phyloP scores from a whole-genome alignment of 2,888 invertebrate species.

The Criorhina ranunculi region DNA sequence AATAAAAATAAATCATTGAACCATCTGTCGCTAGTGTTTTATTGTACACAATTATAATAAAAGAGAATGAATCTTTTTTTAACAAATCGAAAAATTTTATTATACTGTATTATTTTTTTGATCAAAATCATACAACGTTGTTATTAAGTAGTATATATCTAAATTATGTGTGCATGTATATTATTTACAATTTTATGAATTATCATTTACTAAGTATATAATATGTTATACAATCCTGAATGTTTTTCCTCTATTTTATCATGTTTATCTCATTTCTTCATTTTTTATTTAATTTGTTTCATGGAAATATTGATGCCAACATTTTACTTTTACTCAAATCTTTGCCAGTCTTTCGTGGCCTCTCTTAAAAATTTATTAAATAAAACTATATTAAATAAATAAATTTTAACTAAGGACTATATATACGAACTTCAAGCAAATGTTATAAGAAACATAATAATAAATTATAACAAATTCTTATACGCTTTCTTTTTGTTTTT shows the following conservation, averaged over 20 bases:
- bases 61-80: slow-evolving; percentile 69
- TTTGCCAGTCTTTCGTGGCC: slow-evolving; percentile 4
- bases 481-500: slow-evolving; percentile 20
- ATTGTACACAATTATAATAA: too few relatives aligned
- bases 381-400: neutral
- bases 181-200: slow-evolving; percentile 77
- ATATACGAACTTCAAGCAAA: neutral
- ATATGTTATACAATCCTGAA: slow-evolving; percentile 81
- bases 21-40: too few relatives aligned
- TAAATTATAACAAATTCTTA: slow-evolving; percentile 18
- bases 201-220: slow-evolving; percentile 79
- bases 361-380: slow-evolving; percentile 5
- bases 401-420: neutral
- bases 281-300: slow-evolving; percentile 66
- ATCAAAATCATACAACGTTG: slow-evolving; percentile 84
- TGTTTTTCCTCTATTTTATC: slow-evolving; percentile 78
- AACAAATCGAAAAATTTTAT: slow-evolving; percentile 81
- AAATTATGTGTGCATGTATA: slow-evolving; percentile 77
- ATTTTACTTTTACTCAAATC: slow-evolving; percentile 38
- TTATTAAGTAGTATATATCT: slow-evolving; percentile 81
- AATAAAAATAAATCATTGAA: too few relatives aligned
- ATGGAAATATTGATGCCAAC: slow-evolving; percentile 81
- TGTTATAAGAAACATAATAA: neutral
- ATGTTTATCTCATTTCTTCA: slow-evolving; percentile 73
- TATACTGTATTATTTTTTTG: slow-evolving; percentile 81